A percentile compares a stretch with the other conserved stretches of the same genome.
Conservation (phyloP, 2,797 vertebrate species). For the Oryzias dopingdopingensis region DNA sequence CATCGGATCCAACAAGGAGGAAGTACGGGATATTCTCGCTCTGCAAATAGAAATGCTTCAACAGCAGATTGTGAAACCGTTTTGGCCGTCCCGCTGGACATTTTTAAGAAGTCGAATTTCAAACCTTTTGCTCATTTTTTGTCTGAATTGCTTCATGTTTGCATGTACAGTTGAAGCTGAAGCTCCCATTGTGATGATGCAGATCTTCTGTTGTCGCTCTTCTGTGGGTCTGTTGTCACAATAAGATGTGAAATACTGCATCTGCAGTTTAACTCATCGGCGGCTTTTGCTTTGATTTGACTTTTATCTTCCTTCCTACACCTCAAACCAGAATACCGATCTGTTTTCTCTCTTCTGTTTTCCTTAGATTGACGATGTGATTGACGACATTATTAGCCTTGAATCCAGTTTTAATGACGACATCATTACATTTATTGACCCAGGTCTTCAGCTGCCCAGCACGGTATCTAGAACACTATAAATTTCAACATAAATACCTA, state of each 20-base stretch:
- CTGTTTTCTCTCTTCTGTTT: not conserved
- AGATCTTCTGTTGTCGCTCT: conserved; percentile 45
- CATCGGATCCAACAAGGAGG: conserved; percentile 88
- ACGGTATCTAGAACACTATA: conserved; percentile 76
- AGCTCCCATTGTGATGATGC: conserved; percentile 43
- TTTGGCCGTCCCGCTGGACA: conserved; percentile 9
- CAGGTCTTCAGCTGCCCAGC: conserved; percentile 85
- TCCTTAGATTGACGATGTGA: conserved; percentile 88
- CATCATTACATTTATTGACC: conserved; percentile 87
- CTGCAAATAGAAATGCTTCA: conserved; percentile 24
- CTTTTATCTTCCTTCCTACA: not conserved
- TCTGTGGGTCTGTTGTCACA: conserved; percentile 66
- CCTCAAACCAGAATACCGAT: too few relatives aligned
- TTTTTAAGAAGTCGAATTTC: conserved; percentile 50
- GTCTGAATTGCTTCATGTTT: conserved; percentile 61
- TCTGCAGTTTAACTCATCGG: conserved; percentile 37
- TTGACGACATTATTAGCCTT: conserved; percentile 94
- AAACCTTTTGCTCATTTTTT: conserved; percentile 32
- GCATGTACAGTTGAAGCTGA: conserved; percentile 24
- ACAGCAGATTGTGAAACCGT: conserved; percentile 37
- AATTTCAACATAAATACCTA: conserved; percentile 21
- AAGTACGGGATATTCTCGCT: conserved; percentile 74
- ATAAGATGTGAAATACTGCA: conserved; percentile 71
- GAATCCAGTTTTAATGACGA: conserved; percentile 95
- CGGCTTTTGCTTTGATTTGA: conserved; percentile 2